These are phyloP conservation scores for Anguilla anguilla DNA, from an alignment of 2,797 vertebrate genomes.

Conservation along the genomic window DNA sequence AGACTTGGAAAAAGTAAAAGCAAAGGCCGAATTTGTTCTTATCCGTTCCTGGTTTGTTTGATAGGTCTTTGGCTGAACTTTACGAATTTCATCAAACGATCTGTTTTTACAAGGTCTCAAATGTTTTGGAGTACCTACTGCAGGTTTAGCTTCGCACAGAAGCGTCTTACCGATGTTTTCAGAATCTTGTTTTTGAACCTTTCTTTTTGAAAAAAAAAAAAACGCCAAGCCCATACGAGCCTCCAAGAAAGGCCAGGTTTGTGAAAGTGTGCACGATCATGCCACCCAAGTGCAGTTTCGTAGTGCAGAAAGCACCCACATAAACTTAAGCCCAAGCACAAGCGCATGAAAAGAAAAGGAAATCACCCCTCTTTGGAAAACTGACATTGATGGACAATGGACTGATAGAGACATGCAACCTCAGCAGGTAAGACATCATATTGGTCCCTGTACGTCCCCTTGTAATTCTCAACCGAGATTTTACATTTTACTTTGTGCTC, in stretches of 20 bases:
- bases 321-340: background rate
- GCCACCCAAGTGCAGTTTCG: constrained; percentile 30
- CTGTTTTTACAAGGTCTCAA: background rate
- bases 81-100: background rate
- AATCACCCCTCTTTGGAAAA: background rate
- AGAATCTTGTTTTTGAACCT: background rate
- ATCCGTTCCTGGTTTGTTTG: background rate
- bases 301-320: background rate
- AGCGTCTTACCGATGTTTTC: background rate
- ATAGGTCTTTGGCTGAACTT: background rate
- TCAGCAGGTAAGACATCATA: background rate
- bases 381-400: background rate
- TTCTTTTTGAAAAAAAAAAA: background rate
- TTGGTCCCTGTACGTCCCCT: background rate
- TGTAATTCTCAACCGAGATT: background rate
- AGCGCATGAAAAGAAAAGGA: constrained; percentile 2
- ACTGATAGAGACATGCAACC: background rate
- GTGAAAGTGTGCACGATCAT: background rate
- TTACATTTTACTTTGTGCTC: background rate
- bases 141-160: background rate
- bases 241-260: background rate
- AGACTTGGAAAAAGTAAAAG: background rate
- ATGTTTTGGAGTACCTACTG: background rate
- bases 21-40: background rate
- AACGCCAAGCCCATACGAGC: background rate